Conservation (phyloP, 2,888 invertebrate species). For the Leptopilina myrica region DNA sequence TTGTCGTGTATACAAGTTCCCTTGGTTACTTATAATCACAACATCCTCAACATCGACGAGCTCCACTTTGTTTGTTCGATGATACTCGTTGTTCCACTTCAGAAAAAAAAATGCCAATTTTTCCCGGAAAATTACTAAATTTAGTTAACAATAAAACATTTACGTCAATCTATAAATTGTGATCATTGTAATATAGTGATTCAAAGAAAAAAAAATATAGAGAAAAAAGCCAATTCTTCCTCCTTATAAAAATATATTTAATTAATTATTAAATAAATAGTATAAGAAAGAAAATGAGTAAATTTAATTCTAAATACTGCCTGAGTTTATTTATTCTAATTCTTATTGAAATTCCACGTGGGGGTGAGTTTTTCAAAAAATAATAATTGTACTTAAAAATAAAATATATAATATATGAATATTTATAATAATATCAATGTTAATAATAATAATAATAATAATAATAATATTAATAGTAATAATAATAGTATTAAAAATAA, state of each 20-base stretch:
- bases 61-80: slow-evolving; percentile 6
- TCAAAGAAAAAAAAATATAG: neutral
- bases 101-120: slow-evolving; percentile 14
- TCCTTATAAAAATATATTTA: too few species aligned
- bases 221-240: neutral
- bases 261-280: neutral
- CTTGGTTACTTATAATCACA: slow-evolving; percentile 62
- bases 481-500: too few species aligned
- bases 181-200: neutral
- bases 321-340: slow-evolving; percentile 1
- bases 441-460: too few species aligned
- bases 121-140: neutral
- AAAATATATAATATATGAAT: too few species aligned
- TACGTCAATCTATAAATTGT: slow-evolving; percentile 5
- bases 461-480: too few species aligned
- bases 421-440: too few species aligned
- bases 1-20: slow-evolving; percentile 50
- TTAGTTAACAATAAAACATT: neutral
- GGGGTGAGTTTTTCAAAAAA: neutral
- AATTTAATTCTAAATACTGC: neutral
- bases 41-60: slow-evolving; percentile 52
- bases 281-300: neutral
- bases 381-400: neutral
- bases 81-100: neutral
- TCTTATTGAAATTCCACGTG: neutral